Base-by-base conservation (phyloP, 2,888 invertebrate genomes). In the Folsomia manolachei region DNA sequence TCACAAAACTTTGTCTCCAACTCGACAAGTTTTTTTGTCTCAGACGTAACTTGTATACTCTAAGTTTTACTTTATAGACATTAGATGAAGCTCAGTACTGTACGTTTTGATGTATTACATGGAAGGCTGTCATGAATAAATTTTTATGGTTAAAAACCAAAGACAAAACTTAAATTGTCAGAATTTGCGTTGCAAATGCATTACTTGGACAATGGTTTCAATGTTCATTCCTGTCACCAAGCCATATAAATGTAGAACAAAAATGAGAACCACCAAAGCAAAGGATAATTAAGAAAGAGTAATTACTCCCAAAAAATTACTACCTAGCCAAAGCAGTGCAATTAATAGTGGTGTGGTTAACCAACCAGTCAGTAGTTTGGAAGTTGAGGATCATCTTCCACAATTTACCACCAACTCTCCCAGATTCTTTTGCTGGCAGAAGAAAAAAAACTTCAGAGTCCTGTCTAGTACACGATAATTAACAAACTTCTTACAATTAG, bases 401-500 rank as follows among this genome's bases (percentile, higher is more conserved):
- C n/a, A 56, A 14, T 19, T n/a, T 19, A 56, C n/a, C 21, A 21
- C 56, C 18, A 4, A 19, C 19, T 56, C 56, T 56, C 11, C 18
- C 56, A 56, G 56, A 14, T 18, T 56, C 11, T 19, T 21, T 56
- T 56, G 21, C 56, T 19, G 9, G 7, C 56, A 56, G n/a, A 39
- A 39, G 39, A 56, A 56, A n/a, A n/a, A n/a, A 56, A 56, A 21
- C 21, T 56, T 18, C n/a, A 14, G 56, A n/a, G 19, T 14, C 7
- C 21, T 39, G 39, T 39, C 39, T 39, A 39, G 7, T 56, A 56
- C 56, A 63, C 14, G 26, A 67, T 67, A 67, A 67, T 67, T 67
- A 67, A 60, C n/a, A 67, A 67, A 67, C 26, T 67, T 67, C 67
- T 56, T 11, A n/a, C n/a, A n/a, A n/a, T n/a, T n/a, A 18, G 24